phyloP scores from a whole-genome alignment of 53 echinoderm and acorn worm genomes.

The Echinometra lucunter region DNA sequence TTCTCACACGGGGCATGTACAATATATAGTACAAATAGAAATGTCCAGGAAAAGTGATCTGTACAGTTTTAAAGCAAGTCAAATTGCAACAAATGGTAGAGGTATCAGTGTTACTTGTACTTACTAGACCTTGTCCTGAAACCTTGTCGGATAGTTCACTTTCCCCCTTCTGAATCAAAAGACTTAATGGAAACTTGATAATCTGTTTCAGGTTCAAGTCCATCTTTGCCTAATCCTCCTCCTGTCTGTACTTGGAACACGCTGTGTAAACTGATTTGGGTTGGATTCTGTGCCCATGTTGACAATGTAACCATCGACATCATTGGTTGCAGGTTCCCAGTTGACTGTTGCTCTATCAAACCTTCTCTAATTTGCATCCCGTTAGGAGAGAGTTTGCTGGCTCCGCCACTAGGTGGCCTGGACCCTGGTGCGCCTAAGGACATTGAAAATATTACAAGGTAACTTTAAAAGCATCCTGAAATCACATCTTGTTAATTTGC shows the following conservation, averaged over 20 bases:
- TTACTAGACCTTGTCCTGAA: conserved; percentile 47
- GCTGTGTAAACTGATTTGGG: conserved; percentile 35
- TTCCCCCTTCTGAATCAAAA: conserved; percentile 30
- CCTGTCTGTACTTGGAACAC: not conserved
- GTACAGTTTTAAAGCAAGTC: no score
- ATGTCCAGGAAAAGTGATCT: no score
- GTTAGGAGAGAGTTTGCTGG: not conserved
- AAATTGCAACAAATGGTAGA: no score
- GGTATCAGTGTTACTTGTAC: not conserved
- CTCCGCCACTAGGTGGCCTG: not conserved
- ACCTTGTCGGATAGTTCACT: conserved; percentile 33
- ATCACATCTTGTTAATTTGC: no score
- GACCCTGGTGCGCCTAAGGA: not conserved
- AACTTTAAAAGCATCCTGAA: no score
- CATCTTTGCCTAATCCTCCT: not conserved
- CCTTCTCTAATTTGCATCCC: conserved; percentile 51
- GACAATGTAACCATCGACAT: conserved; percentile 21
- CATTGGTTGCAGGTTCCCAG: conserved; percentile 34
- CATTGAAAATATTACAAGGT: not conserved
- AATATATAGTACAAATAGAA: no score
- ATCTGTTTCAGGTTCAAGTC: conserved; percentile 40
- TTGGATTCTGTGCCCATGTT: conserved; percentile 32
- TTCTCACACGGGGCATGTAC: no score
- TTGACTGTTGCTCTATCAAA: conserved; percentile 15
- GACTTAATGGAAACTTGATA: conserved; percentile 57